These are phyloP conservation scores for Sebastes diaconus DNA, from an alignment of 2,797 vertebrate genomes.

Conservation along the genomic window DNA sequence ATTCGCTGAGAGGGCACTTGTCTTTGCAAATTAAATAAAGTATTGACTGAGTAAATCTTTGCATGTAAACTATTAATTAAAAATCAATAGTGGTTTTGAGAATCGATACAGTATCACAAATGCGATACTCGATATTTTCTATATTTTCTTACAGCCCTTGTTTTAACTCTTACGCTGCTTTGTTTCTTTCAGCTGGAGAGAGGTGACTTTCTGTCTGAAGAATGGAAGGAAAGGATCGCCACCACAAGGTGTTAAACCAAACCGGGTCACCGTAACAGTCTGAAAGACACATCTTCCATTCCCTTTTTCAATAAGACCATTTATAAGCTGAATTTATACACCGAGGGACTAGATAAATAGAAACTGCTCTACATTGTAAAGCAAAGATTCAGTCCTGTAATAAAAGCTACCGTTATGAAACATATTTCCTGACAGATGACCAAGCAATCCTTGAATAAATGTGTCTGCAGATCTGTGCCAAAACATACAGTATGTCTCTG, in stretches of 20 bases:
- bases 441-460: background rate
- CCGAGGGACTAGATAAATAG: background rate
- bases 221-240: conserved; percentile 98
- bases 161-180: background rate
- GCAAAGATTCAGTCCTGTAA: background rate
- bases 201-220: conserved; percentile 99
- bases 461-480: background rate
- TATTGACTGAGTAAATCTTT: no score
- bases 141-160: no score
- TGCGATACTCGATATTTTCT: no score
- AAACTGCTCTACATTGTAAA: background rate
- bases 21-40: no score
- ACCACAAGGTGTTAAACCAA: conserved; percentile 91
- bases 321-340: background rate
- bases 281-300: background rate
- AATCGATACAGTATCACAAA: no score
- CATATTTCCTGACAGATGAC: background rate
- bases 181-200: conserved; percentile 90
- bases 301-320: background rate
- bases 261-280: background rate
- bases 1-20: no score
- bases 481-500: no score
- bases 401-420: background rate
- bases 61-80: no score
- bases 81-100: no score